Evolutionary conservation across 2,113 vertebrate genomes (phyloP).

Genomic region (Steatornis caripensis): DNA sequence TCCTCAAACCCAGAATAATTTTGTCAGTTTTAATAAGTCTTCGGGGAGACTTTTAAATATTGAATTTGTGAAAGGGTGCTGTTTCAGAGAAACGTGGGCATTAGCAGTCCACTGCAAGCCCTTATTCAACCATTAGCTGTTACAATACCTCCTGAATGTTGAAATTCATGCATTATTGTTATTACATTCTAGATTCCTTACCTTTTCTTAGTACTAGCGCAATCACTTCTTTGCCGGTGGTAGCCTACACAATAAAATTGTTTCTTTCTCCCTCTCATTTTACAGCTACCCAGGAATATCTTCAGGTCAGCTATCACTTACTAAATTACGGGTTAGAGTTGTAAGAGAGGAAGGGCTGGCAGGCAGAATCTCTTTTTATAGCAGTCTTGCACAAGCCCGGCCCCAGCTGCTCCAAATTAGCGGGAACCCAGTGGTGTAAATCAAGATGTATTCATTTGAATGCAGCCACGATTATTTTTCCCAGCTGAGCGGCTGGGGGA

Average conservation of each 20-base stretch:
- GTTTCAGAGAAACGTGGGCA: not conserved
- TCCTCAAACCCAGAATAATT: not conserved
- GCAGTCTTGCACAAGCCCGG: not conserved
- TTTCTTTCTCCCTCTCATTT: not conserved
- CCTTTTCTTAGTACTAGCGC: not conserved
- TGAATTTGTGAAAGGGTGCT: not conserved
- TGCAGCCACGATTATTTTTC: not conserved
- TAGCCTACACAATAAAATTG: not conserved
- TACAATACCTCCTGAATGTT: not conserved
- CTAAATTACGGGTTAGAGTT: not conserved
- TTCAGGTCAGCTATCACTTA: not conserved
- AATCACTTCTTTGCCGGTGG: not conserved
- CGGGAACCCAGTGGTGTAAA: not conserved
- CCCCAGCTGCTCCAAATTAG: slow-evolving; percentile 1
- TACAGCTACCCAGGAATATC: not conserved
- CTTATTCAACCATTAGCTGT: not conserved
- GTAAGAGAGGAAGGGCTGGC: not conserved
- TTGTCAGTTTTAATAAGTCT: not conserved
- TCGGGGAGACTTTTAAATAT: not conserved
- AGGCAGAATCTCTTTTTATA: not conserved
- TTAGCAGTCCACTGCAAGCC: not conserved
- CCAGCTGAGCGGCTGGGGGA: not conserved
- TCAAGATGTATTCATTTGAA: not conserved
- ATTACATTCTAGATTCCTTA: not conserved
- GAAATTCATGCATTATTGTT: not conserved